A percentile compares a stretch with the other conserved stretches of the same genome.
Evolutionary conservation across 1,140 invertebrate genomes (phyloP).

Genomic region (Drosophila equinoxialis): DNA sequence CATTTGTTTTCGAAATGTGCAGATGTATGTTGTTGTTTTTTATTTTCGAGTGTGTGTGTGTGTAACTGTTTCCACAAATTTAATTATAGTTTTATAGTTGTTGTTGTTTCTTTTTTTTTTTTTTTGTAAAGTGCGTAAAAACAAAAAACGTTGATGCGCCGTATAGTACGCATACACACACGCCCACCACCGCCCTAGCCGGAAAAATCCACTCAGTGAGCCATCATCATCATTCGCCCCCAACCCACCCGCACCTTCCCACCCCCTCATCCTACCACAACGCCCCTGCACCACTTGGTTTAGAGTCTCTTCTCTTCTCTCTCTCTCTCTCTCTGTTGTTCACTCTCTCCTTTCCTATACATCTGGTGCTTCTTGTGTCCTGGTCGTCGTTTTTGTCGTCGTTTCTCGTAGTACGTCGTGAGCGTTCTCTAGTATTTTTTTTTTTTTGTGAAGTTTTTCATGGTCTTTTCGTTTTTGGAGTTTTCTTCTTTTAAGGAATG

Average conservation of each 20-base stretch:
- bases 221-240: not conserved
- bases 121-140: slow-evolving; percentile 49
- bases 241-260: not conserved
- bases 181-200: slow-evolving; percentile 35
- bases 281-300: slow-evolving; percentile 10
- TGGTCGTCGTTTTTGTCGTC: slow-evolving; percentile 49
- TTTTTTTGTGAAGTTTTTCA: slow-evolving; percentile 44
- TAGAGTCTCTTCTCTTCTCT: not conserved
- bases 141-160: slow-evolving; percentile 37
- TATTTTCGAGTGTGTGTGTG: not conserved
- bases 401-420: slow-evolving; percentile 74
- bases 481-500: not conserved
- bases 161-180: slow-evolving; percentile 33
- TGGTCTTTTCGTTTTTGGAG: not conserved
- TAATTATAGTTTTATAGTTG: slow-evolving; percentile 9
- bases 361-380: not conserved
- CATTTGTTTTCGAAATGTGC: slow-evolving; percentile 1
- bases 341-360: slow-evolving; percentile 12
- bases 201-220: slow-evolving; percentile 8
- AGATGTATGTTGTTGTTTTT: not conserved
- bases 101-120: not conserved
- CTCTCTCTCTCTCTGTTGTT: not conserved
- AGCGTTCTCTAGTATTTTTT: slow-evolving; percentile 55
- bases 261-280: not conserved
- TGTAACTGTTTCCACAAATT: not conserved